Evolutionary conservation across 2,888 invertebrate species (phyloP), one percentile per base, ranked within the genome.

Genomic region (Itoplectis maculator): DNA sequence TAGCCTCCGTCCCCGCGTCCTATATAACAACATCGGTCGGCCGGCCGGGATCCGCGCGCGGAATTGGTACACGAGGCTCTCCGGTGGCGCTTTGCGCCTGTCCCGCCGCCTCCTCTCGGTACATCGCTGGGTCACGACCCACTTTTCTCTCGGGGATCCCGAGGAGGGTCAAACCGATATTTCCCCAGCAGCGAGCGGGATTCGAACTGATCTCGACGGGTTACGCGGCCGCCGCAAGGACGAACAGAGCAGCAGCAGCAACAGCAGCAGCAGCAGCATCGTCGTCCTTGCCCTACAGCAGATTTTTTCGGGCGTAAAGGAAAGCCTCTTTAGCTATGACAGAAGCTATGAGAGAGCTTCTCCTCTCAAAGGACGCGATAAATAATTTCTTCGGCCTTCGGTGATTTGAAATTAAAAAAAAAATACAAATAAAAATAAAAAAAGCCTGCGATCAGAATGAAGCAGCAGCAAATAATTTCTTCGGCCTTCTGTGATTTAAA

Each of bases 131-230:
- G 82, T 83, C 82, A 81, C 65, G 86, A 82, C 86, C 86, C 54
- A 85, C 75, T 85, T 86, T 81, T 83, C 76, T 56, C n/a, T n/a
- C n/a, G 77, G 63, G 82, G 54, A 69, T 72, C 69, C 54, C 82
- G 45, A 80, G 54, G 40, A 49, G 76, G 85, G 86, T 86, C 86
- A 84, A 86, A 83, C 86, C 84, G 74, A 85, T 86, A 84, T 81
- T 82, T 79, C 65, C 75, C 79, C 29, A 79, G 61, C 72, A n/a
- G n/a, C n/a, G n/a, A n/a, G 66, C 76, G 76, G 76, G 75, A 84
- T 85, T 82, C 85, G 56, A 85, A 81, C 78, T 79, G 82, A 86
- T 79, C 70, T 74, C 70, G 56, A n/a, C n/a, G 40, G 68, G 49
- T 54, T 81, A 51, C 18, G 47, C 37, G 47, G 54, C 59, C 59